These are phyloP conservation scores for Acropora yongei DNA, from an alignment of 64 coral and sea anemone species.

Conservation along the genomic window DNA sequence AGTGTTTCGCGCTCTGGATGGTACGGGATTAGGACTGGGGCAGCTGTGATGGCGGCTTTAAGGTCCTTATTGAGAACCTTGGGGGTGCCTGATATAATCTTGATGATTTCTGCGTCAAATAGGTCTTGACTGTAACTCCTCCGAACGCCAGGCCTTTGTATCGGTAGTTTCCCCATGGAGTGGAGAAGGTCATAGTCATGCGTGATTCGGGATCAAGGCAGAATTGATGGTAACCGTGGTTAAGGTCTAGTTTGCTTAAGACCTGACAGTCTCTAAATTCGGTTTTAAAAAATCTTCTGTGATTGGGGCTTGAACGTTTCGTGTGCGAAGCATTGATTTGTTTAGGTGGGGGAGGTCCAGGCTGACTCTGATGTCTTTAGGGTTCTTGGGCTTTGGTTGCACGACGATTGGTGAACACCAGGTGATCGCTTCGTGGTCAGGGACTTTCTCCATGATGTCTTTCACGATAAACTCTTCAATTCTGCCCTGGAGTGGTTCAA, in stretches of 20 bases:
- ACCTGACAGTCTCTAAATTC: constrained; percentile 56
- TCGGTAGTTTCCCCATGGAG: constrained; percentile 66
- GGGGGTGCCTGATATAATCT: constrained; percentile 45
- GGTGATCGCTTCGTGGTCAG: constrained; percentile 61
- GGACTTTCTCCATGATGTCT: constrained; percentile 71
- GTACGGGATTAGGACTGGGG: too few species aligned
- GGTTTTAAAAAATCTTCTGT: constrained; percentile 54
- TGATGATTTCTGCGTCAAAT: constrained; percentile 56
- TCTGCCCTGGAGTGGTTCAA: constrained; percentile 36
- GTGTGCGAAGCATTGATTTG: constrained; percentile 65
- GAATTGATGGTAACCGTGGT: constrained; percentile 83
- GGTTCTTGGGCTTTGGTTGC: constrained; percentile 78
- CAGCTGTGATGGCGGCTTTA: neutral
- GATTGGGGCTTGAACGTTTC: constrained; percentile 66
- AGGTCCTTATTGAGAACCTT: constrained; percentile 60
- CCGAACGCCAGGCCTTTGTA: constrained; percentile 68
- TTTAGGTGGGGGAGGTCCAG: constrained; percentile 59
- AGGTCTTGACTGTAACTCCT: constrained; percentile 60
- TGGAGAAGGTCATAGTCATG: constrained; percentile 63
- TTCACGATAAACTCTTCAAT: constrained; percentile 56
- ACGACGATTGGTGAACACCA: constrained; percentile 75
- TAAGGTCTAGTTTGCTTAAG: constrained; percentile 76
- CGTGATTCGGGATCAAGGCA: constrained; percentile 67
- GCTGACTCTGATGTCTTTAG: constrained; percentile 51
- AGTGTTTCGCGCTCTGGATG: too few species aligned